Evolutionary conservation across 2,113 vertebrate species (phyloP), one percentile per base, ranked within the genome.

Genomic region (Brachyhypopomus occidentalis): DNA sequence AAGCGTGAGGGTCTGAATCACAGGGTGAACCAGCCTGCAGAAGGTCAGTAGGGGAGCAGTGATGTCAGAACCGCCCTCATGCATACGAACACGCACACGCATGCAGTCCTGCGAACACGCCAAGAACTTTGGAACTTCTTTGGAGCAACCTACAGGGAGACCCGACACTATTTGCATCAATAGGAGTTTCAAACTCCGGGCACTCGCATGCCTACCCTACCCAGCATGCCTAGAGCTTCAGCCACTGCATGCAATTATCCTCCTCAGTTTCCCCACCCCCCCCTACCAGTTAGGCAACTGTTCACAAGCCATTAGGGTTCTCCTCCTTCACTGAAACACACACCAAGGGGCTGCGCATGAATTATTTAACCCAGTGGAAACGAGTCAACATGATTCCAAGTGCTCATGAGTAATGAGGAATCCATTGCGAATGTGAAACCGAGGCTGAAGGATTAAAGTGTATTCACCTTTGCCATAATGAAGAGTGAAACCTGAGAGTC

Each of bases 281-380:
- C 12, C 30, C 64, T 16, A 20, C 36, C 30, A 69, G 30, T 69
- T 69, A 2, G 20, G 20, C 6, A 14, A 16, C n/a, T 12, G 70
- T 41, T 38, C 30, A 4, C 27, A 55, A 66, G 45, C 62, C 22
- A 20, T 45, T 23, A n/a, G 2, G 45, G 23, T 48, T 11, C 27
- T 67, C 58, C 34, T 25, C 66, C 76, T 76, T 82, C 66, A 60
- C 77, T 55, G 81, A 80, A 83, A 80, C 38, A 55, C 72, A 83
- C 58, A 74, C 81, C 22, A 63, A 12, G 59, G 72, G 17, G 41
- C 59, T 20, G 66, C 9, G 17, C 63, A 80, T 79, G 16, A 75
- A 84, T 86, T 66, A 87, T 86, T 87, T 76, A 87, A 75, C 56
- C 62, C 76, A 77, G 6, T 3, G 45, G 8, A 78, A 81, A 63